Conservation (phyloP, 2,113 vertebrate genomes). For the Apistogramma diplotaenia region DNA sequence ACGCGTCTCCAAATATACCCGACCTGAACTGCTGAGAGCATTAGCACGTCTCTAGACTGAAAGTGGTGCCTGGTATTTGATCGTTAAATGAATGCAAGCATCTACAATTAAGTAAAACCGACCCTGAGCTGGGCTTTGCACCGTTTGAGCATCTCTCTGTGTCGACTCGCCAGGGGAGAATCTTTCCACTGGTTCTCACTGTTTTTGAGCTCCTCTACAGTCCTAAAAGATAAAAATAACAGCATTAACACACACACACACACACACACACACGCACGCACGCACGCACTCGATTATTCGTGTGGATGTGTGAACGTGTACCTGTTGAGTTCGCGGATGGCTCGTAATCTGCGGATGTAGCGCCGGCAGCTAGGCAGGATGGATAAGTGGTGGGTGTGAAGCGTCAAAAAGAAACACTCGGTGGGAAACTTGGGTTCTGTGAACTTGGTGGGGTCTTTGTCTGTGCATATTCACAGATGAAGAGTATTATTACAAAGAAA, state of each 20-base stretch:
- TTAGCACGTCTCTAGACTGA: neutral
- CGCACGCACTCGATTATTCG: neutral
- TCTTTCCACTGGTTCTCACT: constrained; percentile 99
- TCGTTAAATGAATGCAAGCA: neutral
- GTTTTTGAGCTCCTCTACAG: constrained; percentile 96
- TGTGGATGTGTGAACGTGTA: constrained; percentile 32
- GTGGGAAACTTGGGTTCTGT: constrained; percentile 98
- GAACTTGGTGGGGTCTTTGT: constrained; percentile 84
- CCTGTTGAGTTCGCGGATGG: constrained; percentile 97
- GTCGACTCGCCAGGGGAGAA: constrained; percentile 89
- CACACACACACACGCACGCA: neutral
- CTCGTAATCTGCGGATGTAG: constrained; percentile 92
- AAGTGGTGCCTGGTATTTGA: accelerated
- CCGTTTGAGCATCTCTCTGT: constrained; percentile 97
- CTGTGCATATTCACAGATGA: constrained; percentile 64
- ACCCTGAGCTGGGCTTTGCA: constrained; percentile 99
- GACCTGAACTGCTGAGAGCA: neutral
- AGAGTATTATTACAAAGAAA: neutral
- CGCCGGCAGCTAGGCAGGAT: constrained; percentile 94
- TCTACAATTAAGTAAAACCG: constrained; percentile 34
- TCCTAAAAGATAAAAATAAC: constrained; percentile 74
- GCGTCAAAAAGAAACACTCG: constrained; percentile 96
- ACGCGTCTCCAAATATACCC: neutral
- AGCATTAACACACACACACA: neutral
- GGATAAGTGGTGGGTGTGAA: constrained; percentile 95